phyloP scores from a whole-genome alignment of 1,140 invertebrate species.

The Eueides isabella region DNA sequence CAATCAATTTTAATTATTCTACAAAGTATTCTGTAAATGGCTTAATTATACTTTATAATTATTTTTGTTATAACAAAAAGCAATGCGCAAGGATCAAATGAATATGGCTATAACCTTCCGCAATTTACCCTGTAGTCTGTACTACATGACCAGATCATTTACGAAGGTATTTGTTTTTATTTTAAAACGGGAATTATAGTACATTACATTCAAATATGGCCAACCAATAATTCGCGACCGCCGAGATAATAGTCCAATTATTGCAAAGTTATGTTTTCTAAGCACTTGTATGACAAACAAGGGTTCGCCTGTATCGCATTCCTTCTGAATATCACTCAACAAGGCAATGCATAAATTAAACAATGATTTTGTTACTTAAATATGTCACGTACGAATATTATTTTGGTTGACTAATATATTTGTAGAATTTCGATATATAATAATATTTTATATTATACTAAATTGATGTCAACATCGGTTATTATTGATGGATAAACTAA shows the following conservation, averaged over 20 bases:
- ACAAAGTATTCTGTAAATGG: no score
- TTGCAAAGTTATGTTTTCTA: background rate
- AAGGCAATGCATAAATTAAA: constrained; percentile 6
- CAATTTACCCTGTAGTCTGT: no score
- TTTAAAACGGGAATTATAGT: no score
- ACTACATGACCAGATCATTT: no score
- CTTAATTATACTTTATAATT: no score
- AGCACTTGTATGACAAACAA: constrained; percentile 43
- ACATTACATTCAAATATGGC: no score
- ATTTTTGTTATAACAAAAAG: no score
- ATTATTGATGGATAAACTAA: background rate
- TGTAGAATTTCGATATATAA: background rate
- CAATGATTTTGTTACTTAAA: background rate
- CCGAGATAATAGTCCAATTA: background rate
- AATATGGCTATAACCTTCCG: no score
- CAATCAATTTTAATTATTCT: no score
- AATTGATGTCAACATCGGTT: background rate
- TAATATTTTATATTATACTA: background rate
- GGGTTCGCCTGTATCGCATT: constrained; percentile 52
- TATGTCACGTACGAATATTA: background rate
- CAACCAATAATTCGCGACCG: no score
- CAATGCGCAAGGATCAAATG: no score
- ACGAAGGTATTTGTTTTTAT: no score
- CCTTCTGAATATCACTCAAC: constrained; percentile 27
- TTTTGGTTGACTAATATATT: background rate